A percentile compares a stretch with the other conserved stretches of the same genome.
phyloP scores from a whole-genome alignment of 1,140 invertebrate genomes.

The Drosophila tsacasi region DNA sequence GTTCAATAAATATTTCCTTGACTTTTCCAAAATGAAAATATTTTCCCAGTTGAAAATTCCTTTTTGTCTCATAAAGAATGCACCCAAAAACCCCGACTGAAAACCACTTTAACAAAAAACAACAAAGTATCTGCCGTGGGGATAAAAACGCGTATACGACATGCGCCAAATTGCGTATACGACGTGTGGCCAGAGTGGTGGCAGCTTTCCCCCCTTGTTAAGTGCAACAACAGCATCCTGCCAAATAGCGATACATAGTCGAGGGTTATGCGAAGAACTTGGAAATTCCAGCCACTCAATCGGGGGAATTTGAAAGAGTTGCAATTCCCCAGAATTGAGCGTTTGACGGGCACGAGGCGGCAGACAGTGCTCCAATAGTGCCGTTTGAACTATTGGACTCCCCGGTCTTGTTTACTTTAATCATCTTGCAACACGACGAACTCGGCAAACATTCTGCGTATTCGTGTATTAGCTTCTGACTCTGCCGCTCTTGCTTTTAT shows the following conservation, averaged over 20 bases:
- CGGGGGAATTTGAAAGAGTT: constrained; percentile 15
- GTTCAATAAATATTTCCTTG: not conserved
- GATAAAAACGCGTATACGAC: constrained; percentile 12
- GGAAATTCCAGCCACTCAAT: constrained; percentile 26
- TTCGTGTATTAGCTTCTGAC: constrained; percentile 21
- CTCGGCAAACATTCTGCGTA: constrained; percentile 60
- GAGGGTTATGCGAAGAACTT: not conserved
- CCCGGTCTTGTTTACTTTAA: constrained; percentile 42
- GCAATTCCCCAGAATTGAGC: not conserved
- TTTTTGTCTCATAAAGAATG: not conserved
- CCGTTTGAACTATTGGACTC: constrained; percentile 34
- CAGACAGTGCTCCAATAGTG: constrained; percentile 8
- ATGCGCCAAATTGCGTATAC: constrained; percentile 25
- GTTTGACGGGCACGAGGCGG: not conserved
- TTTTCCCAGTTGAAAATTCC: not conserved
- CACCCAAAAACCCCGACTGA: not conserved
- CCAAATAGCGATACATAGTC: not conserved
- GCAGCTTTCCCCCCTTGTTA: constrained; percentile 1
- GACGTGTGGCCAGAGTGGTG: constrained; percentile 11
- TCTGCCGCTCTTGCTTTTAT: constrained; percentile 49
- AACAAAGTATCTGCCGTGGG: not conserved
- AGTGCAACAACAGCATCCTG: not conserved
- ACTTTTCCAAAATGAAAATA: not conserved
- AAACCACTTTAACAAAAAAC: not conserved
- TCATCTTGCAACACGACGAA: constrained; percentile 57